Base-by-base conservation (phyloP, 2,888 invertebrate species). In the Arrhopalites spinosus region DNA sequence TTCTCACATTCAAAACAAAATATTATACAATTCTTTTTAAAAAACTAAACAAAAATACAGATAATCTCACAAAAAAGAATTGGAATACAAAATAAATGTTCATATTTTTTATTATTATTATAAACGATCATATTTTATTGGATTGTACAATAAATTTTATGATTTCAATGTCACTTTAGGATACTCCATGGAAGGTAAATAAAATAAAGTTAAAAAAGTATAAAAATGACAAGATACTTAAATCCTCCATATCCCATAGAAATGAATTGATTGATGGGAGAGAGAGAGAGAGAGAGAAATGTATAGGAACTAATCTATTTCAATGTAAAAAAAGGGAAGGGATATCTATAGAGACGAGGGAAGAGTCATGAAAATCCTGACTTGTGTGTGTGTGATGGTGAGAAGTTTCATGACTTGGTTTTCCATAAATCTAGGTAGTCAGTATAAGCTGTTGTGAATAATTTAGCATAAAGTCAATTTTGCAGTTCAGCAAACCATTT, bases 391-490 rank as follows among this genome's bases (percentile, higher is more conserved):
- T 53, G 53, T 53, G 53, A 64, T 74, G 64, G 76, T 76, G 78
- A 78, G 77, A 75, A 78, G n/a, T 73, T 78, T 78, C 77, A 75
- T 77, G 78, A 77, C 78, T 77, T 50, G 74, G 68, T 75, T 73
- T 75, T 78, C 75, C 77, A 78, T 78, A 78, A 78, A 78, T 78
- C 78, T 77, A 77, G 67, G 75, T 75, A 75, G 77, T 77, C 70
- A 73, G 77, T 76, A 68, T 76, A 79, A 76, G 74, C 76, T 78
- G 76, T 73, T 77, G 77, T 82, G 81, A 82, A 82, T 82, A 82
- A 82, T 82, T 82, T 80, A 82, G 80, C 78, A 80, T 76, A 80
- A 80, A 82, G 82, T 82, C 82, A 82, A 82, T 82, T 82, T 82
- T 80, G 80, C 82, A 81, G 81, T 81, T 82, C 81, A 82, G 78